Base-by-base conservation (phyloP, 2,113 vertebrate species). In the Danionella cerebrum region DNA sequence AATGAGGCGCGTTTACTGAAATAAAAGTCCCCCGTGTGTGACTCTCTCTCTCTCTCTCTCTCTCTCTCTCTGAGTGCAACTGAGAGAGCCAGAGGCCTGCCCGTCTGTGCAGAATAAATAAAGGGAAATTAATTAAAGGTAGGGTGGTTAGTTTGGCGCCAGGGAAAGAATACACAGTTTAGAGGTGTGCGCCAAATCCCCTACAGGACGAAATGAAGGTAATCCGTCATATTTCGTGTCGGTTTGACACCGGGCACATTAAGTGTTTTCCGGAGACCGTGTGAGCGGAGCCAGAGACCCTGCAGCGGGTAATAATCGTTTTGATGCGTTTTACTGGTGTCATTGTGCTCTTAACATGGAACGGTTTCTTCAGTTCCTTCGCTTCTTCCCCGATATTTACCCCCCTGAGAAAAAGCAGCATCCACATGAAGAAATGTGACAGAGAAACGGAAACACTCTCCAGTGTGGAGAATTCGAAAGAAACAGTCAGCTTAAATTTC, bases 61-160 rank as follows among this genome's bases (percentile, higher is more conserved):
- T n/a, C n/a, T n/a, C n/a, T n/a, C n/a, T n/a, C n/a, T n/a, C n/a
- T n/a, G 81, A 82, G 77, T 80, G 88, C 74, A 82, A n/a, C n/a
- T n/a, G n/a, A n/a, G n/a, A n/a, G n/a, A n/a, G n/a, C n/a, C n/a
- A 63, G 73, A 88, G 79, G 69, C 74, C 84, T 81, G 80, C 74
- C 78, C 80, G 67, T 73, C 77, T 81, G 33, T 84, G 83, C 84
- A 88, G 78, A 79, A 83, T 89, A 89, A 92, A 88, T 71, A 86
- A 88, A 90, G 90, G 92, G 90, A 92, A 92, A 92, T 93, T 91
- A 93, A 94, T 94, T 90, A 91, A 92, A 89, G 85, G 86, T 69
- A 85, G 86, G 83, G 88, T 76, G 78, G 87, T 80, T 86, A 86
- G 87, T 89, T 87, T 87, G 91, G 90, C 86, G 82, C 91, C 86